Base-by-base conservation (phyloP, 2,797 vertebrate species). In the Ispidina picta region DNA sequence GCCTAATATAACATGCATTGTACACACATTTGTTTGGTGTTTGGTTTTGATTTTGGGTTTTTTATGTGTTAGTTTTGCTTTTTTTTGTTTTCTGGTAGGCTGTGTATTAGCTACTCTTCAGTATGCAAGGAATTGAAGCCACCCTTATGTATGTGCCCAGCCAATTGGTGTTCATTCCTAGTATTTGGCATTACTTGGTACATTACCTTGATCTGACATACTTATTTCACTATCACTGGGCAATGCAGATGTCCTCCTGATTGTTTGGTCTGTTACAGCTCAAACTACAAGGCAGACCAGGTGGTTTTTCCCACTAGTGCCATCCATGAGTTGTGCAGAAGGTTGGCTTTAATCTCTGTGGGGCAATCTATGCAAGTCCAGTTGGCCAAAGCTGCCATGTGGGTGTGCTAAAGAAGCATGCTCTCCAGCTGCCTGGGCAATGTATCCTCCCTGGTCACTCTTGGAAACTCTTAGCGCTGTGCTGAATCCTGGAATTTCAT, bases 391-490 rank as follows among this genome's bases (percentile, higher is more conserved):
- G 48, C 33, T 52, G 29, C 39, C 26, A 35, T 22, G 7, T 15
- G 58, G 18, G 8, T 59, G 51, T 65, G 58, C 54, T 72, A 51
- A 58, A 35, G 25, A 72, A 79, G n/a, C 41, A 28, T 8, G 6
- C 49, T 87, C 28, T 25, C 55, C n/a, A 52, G 29, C 35, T 5
- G 1, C 49, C n/a, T 41, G 33, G 25, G 17, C 44, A 73, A 46
- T 0, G 0, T n/a, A 19, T 70, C 6, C 18, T 59, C 18, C 35
- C 15, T 9, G 15, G 19, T 51, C 17, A 25, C 14, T 48, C 37
- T 51, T 20, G 2, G 2, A 64, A 62, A 35, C 29, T 41, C n/a
- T 10, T 20, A 28, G 9, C 35, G 28, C 10, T 51, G 4, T 33
- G 25, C 58, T 48, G 69, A 55, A 15, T 37, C 22, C 31, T 83